Base-by-base conservation (phyloP, 2,888 invertebrate species). In the Epicampocera succincta region DNA sequence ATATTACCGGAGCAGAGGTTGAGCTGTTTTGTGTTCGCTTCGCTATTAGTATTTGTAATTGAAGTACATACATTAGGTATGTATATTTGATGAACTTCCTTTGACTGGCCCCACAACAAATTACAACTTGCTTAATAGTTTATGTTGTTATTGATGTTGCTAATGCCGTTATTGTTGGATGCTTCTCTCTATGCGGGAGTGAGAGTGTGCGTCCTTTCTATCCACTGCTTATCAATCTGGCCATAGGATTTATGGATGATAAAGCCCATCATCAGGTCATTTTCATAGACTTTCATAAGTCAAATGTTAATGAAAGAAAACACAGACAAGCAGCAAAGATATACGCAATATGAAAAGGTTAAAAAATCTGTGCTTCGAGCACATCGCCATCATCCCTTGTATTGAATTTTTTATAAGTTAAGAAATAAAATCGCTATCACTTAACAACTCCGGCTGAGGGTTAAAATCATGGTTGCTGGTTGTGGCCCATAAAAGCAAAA, bases 111-210 rank as follows among this genome's bases (percentile, higher is more conserved):
- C 50, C 74, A 69, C 71, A 58, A 78, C 72, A 80, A 83, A 83
- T 84, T 83, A 83, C 83, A 81, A 83, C 58, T 74, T 81, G 48
- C 79, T 84, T 79, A 83, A 84, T 84, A 83, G 81, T 83, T 80
- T 74, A 83, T 84, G 79, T 65, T 80, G 81, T 83, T 83, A 81
- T 83, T 80, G 73, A 81, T 79, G 79, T 74, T 72, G 42, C 25
- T 71, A 52, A 17, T 74, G 58, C 13, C 63, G 61, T 63, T 75
- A 33, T 13, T 65, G 50, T 52, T 80, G 60, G 25, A 11, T 33
- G 21, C 11, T 52, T 25, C 2, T 25, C 15, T 56, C 12, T 65
- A 60, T n/a, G 40, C 19, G 13, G 12, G 17, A 3, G 17, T 21
- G 48, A 12, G 2, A n/a, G 8, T 69, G 9, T 50, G 17, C 56